phyloP scores from a whole-genome alignment of 2,113 vertebrate genomes.

The Caranx ignobilis region DNA sequence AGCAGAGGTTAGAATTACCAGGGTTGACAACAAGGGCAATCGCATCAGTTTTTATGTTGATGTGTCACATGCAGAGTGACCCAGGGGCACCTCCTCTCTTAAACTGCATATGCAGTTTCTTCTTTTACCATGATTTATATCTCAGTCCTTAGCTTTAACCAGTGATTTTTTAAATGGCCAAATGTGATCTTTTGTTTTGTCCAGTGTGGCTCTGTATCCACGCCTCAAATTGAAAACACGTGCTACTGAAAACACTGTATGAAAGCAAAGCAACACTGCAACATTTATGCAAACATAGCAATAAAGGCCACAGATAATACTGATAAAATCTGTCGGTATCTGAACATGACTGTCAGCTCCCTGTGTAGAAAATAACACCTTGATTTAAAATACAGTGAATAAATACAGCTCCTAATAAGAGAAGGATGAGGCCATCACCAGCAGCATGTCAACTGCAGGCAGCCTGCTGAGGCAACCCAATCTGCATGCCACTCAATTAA shows the following conservation, averaged over 20 bases:
- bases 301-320: neutral
- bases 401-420: neutral
- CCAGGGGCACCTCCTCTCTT: neutral
- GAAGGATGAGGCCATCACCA: neutral
- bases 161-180: neutral
- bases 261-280: neutral
- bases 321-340: neutral
- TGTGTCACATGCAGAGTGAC: slow-evolving; percentile 18
- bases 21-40: slow-evolving; percentile 6
- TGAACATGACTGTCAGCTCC: neutral
- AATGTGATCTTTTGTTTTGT: slow-evolving; percentile 16
- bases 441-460: slow-evolving; percentile 34
- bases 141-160: neutral
- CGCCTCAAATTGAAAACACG: slow-evolving; percentile 32
- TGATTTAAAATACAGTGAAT: neutral
- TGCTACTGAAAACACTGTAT: neutral
- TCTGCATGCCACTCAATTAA: slow-evolving; percentile 48
- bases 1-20: slow-evolving; percentile 19
- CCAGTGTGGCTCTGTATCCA: neutral
- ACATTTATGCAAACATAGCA: neutral
- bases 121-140: neutral
- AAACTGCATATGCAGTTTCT: neutral
- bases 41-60: slow-evolving; percentile 18
- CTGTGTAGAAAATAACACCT: neutral
- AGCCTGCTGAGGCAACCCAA: slow-evolving; percentile 7